phyloP scores from a whole-genome alignment of 2,888 invertebrate genomes.

The Cistogaster globosa region DNA sequence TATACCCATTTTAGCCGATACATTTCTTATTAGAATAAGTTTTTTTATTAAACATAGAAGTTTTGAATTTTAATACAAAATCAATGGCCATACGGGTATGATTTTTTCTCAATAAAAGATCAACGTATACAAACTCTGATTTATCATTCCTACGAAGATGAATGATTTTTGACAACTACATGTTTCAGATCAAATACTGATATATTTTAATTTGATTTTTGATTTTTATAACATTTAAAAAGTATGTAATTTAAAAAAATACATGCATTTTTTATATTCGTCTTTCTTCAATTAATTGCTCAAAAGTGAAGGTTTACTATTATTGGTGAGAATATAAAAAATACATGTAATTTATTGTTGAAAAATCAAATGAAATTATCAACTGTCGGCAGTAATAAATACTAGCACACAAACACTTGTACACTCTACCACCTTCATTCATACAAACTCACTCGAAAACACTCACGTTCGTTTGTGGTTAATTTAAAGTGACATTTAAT shows the following conservation, averaged over 20 bases:
- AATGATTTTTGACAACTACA: no score
- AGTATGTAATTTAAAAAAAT: neutral
- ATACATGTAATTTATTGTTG: slow-evolving; percentile 46
- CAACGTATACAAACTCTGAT: no score
- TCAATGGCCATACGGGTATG: no score
- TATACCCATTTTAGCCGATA: no score
- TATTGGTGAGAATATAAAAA: slow-evolving; percentile 16
- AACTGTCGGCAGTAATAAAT: slow-evolving; percentile 51
- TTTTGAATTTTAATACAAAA: no score
- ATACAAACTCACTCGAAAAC: neutral
- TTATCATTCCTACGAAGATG: no score
- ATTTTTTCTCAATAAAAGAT: no score
- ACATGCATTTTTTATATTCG: neutral
- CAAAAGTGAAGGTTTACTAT: neutral
- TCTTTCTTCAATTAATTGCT: neutral
- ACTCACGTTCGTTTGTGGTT: slow-evolving; percentile 41
- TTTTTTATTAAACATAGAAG: no score
- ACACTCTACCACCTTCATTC: slow-evolving; percentile 17
- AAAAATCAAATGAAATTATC: slow-evolving; percentile 62
- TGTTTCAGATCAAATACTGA: no score
- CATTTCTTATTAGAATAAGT: no score
- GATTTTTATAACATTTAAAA: no score
- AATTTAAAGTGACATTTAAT: slow-evolving; percentile 66
- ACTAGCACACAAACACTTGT: slow-evolving; percentile 21
- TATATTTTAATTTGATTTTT: neutral